Evolutionary conservation across 2,888 invertebrate species (phyloP), one percentile per base, ranked within the genome.

Genomic region (Mylabris sibirica): DNA sequence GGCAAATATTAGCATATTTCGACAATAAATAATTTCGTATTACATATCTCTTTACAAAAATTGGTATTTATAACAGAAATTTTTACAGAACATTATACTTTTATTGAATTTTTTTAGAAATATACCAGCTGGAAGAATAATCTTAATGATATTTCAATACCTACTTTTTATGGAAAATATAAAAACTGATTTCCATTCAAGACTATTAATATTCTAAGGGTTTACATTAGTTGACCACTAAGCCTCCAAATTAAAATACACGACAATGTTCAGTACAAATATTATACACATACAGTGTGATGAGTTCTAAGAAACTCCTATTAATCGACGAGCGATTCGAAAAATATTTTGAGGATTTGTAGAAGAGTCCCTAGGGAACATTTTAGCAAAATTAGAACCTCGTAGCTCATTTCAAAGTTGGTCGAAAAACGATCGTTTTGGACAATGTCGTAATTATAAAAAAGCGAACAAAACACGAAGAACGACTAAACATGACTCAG

Each of bases 1-100:
- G 49, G 24, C 49, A 60, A 26, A 63, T 44, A 65, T 68, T 68
- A 53, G 62, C 59, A 65, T 65, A 62, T 41, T 38, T 57, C 20
- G 11, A 30, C 35, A 63, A 68, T 68, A 68, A 68, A 68, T 68
- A 65, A 63, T 41, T 0, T 5, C 11, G 57, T 26, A 24, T 57
- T 26, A 26, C 34, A 64, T 60, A 60, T 49, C 34, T 60, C 24
- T 26, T 9, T 62, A 44, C 26, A 63, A 67, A 63, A 30, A 64
- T 60, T 34, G 49, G 22, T 60, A 38, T 41, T n/a, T 12, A 1
- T 26, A 44, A 26, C 5, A 14, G 1, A 24, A 57, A 4, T 24
- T 57, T 24, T 57, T 24, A 24, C 24, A 24, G 8, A 24, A 57
- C 1, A 20, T 20, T 12, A 24, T 24, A 57, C 14, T 57, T 14